These are phyloP conservation scores for Corythaixoides concolor DNA, from an alignment of 2,113 vertebrate species.

Conservation along the genomic window DNA sequence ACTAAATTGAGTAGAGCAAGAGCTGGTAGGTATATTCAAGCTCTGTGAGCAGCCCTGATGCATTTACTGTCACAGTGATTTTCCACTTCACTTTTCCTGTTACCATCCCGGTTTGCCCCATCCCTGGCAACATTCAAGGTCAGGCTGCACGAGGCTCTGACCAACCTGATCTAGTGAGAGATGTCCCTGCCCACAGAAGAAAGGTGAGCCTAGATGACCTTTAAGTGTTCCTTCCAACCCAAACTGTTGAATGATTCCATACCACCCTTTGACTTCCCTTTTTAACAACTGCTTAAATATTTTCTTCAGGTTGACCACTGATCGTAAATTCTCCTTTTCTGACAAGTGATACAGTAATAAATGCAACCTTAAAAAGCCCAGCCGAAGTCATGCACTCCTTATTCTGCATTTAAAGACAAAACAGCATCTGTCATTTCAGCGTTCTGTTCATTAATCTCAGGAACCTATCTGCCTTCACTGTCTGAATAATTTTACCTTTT, in stretches of 20 bases:
- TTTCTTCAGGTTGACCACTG: neutral
- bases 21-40: neutral
- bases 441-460: neutral
- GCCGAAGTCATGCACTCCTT: neutral
- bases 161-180: no score
- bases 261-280: neutral
- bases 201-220: neutral
- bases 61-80: neutral
- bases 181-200: neutral
- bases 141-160: neutral
- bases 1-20: neutral
- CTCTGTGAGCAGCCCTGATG: neutral
- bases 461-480: neutral
- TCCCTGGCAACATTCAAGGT: neutral
- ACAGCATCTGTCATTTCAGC: neutral
- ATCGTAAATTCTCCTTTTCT: neutral
- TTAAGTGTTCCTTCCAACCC: neutral
- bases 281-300: neutral
- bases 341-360: neutral
- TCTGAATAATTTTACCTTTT: neutral
- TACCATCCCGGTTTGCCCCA: neutral
- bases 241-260: neutral
- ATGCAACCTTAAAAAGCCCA: neutral
- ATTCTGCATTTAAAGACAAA: neutral
- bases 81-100: neutral